phyloP scores from a whole-genome alignment of 2,797 vertebrate genomes.

The Microctenopoma lineatum region DNA sequence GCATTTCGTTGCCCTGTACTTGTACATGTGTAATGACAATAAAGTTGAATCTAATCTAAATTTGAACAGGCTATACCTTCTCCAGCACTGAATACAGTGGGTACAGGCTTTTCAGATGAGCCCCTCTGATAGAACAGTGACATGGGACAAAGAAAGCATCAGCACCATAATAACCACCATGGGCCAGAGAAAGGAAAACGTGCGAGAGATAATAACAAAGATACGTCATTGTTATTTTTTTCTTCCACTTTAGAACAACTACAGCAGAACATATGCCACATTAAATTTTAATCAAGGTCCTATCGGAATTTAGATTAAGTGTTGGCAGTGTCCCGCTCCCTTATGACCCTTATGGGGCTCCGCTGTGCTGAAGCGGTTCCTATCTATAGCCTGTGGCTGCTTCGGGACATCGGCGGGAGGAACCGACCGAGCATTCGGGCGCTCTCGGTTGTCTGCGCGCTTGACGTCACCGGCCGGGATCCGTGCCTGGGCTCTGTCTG shows the following conservation, averaged over 20 bases:
- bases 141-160: too few relatives aligned
- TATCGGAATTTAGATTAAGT: background rate
- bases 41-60: too few relatives aligned
- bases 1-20: too few relatives aligned
- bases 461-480: conserved; percentile 72
- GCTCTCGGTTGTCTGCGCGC: conserved; percentile 45
- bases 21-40: too few relatives aligned
- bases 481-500: conserved; percentile 28
- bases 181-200: background rate
- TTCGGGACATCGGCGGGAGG: conserved; percentile 52
- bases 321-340: conserved; percentile 9
- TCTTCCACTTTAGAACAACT: background rate
- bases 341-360: background rate
- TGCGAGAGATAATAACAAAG: background rate
- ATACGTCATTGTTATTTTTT: too few relatives aligned
- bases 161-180: too few relatives aligned
- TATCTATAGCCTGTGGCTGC: conserved; percentile 43
- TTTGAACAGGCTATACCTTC: too few relatives aligned
- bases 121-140: too few relatives aligned
- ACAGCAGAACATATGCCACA: background rate
- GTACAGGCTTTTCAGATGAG: too few relatives aligned
- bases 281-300: background rate
- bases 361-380: conserved; percentile 12
- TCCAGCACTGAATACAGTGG: too few relatives aligned
- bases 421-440: conserved; percentile 50